Conservation (phyloP, 2,888 invertebrate species). For the Dugesia japonica region DNA sequence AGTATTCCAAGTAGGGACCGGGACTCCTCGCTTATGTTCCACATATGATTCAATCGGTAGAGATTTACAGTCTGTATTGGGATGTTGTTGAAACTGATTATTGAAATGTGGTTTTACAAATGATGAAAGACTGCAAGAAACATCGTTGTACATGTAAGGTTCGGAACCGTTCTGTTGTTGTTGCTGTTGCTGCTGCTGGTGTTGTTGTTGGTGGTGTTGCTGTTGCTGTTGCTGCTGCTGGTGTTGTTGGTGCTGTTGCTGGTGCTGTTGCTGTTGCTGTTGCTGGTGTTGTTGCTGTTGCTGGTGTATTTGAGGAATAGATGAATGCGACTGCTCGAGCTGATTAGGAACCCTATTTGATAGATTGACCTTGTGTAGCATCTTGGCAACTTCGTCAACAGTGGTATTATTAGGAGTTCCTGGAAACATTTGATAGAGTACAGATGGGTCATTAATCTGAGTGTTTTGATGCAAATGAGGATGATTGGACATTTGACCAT, state of each 20-base stretch:
- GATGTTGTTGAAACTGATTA: not conserved
- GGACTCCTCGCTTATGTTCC: not conserved
- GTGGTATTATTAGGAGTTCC: not conserved
- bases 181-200: too few relatives aligned
- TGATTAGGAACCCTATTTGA: not conserved
- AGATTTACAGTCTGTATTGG: not conserved
- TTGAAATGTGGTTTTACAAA: not conserved
- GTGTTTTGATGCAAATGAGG: not conserved
- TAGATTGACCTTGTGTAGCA: not conserved
- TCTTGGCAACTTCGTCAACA: not conserved
- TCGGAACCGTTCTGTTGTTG: not conserved
- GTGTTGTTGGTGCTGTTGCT: too few relatives aligned
- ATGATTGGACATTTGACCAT: not conserved
- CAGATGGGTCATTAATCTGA: not conserved
- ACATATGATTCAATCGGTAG: not conserved
- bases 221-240: too few relatives aligned
- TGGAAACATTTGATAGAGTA: not conserved
- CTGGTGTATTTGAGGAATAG: not conserved
- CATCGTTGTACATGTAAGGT: not conserved
- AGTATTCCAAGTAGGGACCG: not conserved
- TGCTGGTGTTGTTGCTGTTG: too few relatives aligned
- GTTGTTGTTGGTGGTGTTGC: too few relatives aligned
- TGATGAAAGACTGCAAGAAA: not conserved
- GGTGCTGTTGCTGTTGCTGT: too few relatives aligned
- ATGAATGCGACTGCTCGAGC: not conserved